phyloP scores from a whole-genome alignment of 2,888 invertebrate species.

The Xestia ashworthii region DNA sequence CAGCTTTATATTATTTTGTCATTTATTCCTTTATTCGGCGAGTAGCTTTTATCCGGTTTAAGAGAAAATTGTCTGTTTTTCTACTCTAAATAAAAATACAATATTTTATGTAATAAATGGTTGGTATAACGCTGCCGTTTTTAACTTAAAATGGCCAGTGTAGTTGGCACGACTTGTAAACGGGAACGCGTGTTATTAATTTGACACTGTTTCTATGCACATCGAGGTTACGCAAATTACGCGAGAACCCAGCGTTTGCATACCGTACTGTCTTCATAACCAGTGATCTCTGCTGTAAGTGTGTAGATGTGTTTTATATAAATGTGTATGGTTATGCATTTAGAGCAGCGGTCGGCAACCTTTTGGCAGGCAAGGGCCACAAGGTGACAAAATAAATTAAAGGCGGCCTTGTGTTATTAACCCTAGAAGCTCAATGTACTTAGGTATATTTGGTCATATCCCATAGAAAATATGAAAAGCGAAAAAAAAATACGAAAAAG shows the following conservation, averaged over 20 bases:
- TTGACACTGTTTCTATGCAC: conserved; percentile 71
- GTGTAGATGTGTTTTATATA: not conserved
- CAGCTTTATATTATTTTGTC: conserved; percentile 14
- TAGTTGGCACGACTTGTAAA: conserved; percentile 57
- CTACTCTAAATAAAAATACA: not conserved
- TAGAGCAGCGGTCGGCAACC: not conserved
- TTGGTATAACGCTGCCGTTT: conserved; percentile 25
- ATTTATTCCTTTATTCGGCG: not conserved
- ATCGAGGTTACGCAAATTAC: conserved; percentile 56
- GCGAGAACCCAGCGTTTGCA: conserved; percentile 24
- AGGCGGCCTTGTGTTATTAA: no score
- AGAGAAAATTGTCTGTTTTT: conserved; percentile 12
- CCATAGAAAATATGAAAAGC: no score
- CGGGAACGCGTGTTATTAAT: conserved; percentile 69
- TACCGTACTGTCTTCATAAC: conserved; percentile 21
- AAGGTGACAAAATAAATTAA: no score
- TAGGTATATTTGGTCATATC: no score
- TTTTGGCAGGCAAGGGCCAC: no score
- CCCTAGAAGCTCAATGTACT: no score
- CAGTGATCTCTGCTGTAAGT: conserved; percentile 19
- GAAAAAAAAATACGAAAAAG: no score
- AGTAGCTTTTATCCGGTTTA: not conserved
- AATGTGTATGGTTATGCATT: conserved; percentile 6
- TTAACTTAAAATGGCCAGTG: conserved; percentile 33
- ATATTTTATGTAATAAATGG: not conserved